Evolutionary conservation across 1,140 invertebrate species (phyloP).

Genomic region (Eupristina koningsbergeri): DNA sequence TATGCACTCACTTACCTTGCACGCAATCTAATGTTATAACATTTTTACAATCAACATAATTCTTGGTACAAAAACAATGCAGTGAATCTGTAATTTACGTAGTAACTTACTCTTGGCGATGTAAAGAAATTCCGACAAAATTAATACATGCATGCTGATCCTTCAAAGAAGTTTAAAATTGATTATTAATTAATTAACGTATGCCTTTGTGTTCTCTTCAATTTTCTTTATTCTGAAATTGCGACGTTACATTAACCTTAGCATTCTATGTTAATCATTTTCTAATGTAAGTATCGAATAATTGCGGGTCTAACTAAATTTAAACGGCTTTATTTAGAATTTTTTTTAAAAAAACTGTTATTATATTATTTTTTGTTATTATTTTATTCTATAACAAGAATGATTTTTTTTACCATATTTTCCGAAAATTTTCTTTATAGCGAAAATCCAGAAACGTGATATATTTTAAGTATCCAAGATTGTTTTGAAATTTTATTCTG

Average conservation of each 20-base stretch:
- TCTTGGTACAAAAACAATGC: neutral
- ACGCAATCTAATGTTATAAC: neutral
- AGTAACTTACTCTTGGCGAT: no score
- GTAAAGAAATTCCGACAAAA: no score
- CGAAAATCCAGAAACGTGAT: neutral
- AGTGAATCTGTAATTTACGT: no score
- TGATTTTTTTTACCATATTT: neutral
- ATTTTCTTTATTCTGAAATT: no score
- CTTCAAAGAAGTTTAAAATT: no score
- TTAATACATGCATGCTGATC: neutral
- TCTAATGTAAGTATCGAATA: neutral
- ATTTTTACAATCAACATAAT: neutral
- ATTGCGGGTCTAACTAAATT: neutral
- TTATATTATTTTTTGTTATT: no score
- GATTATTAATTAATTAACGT: no score
- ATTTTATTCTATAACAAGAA: no score
- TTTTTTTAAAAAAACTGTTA: neutral
- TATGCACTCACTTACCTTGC: neutral
- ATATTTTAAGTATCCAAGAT: neutral
- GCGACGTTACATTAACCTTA: no score
- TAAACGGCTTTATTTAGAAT: neutral
- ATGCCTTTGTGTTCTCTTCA: no score
- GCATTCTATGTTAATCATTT: neutral
- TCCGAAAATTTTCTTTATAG: no score
- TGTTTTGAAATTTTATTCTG: neutral